Conservation (phyloP, 2,888 invertebrate species). For the Petrolisthes manimaculis region DNA sequence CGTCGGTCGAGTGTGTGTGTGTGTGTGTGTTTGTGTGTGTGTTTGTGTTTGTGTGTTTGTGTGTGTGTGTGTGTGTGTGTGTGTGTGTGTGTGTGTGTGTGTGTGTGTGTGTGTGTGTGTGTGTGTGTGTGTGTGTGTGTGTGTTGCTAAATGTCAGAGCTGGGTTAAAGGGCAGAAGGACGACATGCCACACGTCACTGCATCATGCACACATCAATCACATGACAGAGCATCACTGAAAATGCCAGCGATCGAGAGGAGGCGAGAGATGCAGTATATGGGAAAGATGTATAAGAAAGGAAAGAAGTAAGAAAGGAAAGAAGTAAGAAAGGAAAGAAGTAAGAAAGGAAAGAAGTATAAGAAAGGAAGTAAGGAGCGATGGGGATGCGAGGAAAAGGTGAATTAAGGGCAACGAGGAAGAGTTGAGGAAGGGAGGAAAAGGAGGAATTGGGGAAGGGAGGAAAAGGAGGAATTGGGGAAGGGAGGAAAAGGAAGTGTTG, state of each 20-base stretch:
- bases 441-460: background rate
- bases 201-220: slow-evolving; percentile 50
- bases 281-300: background rate
- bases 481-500: background rate
- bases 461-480: background rate
- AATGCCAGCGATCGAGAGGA: slow-evolving; percentile 38
- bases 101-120: slow-evolving; percentile 1
- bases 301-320: background rate
- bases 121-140: background rate
- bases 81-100: slow-evolving; percentile 12
- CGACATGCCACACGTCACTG: slow-evolving; percentile 7
- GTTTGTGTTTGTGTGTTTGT: background rate
- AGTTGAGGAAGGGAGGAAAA: background rate
- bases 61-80: slow-evolving; percentile 1
- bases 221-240: slow-evolving; percentile 43
- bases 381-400: background rate
- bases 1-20: background rate
- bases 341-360: slow-evolving; percentile 10
- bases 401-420: background rate
- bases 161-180: background rate
- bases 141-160: slow-evolving; percentile 9
- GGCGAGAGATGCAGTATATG: background rate
- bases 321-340: slow-evolving; percentile 11
- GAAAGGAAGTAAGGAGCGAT: background rate
- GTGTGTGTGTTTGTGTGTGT: background rate